Evolutionary conservation across 2,888 invertebrate genomes (phyloP).

Genomic region (Drosophila buzzatii): DNA sequence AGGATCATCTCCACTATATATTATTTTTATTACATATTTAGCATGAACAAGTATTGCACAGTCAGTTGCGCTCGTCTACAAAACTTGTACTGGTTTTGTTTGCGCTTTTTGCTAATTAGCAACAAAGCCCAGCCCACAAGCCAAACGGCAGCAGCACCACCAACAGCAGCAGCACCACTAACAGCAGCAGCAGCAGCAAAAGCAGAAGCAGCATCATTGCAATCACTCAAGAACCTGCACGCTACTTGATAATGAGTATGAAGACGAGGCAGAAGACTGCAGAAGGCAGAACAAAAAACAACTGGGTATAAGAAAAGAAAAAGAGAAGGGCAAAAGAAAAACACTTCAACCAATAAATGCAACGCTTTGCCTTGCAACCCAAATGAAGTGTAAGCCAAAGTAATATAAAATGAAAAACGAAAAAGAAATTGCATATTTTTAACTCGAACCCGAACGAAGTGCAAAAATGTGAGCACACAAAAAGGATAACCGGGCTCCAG

Average conservation of each 20-base stretch:
- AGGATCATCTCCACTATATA: too few relatives aligned
- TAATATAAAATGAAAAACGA: slow-evolving; percentile 53
- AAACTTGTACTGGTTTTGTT: slow-evolving; percentile 1
- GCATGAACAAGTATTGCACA: not conserved
- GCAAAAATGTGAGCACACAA: slow-evolving; percentile 56
- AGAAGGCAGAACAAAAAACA: slow-evolving; percentile 30
- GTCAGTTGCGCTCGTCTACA: not conserved
- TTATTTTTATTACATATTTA: too few relatives aligned
- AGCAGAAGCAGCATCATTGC: slow-evolving; percentile 54
- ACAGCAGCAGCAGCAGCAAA: not conserved
- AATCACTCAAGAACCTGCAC: slow-evolving; percentile 79
- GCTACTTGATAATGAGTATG: slow-evolving; percentile 72
- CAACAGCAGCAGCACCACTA: slow-evolving; percentile 26
- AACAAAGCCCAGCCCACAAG: slow-evolving; percentile 42
- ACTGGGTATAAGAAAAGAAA: slow-evolving; percentile 9
- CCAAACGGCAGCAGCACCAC: slow-evolving; percentile 36
- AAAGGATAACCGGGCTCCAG: slow-evolving; percentile 69
- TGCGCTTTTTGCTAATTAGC: slow-evolving; percentile 73
- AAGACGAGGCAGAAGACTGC: slow-evolving; percentile 24
- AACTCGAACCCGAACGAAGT: slow-evolving; percentile 52
- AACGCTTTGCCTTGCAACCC: slow-evolving; percentile 64
- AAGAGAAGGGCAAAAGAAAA: slow-evolving; percentile 57
- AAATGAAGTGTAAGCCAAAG: slow-evolving; percentile 78
- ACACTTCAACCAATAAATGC: slow-evolving; percentile 79
- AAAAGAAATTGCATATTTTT: slow-evolving; percentile 47